phyloP scores from a whole-genome alignment of 92 coral and sea anemone species.

The Phenganax stokvisi region DNA sequence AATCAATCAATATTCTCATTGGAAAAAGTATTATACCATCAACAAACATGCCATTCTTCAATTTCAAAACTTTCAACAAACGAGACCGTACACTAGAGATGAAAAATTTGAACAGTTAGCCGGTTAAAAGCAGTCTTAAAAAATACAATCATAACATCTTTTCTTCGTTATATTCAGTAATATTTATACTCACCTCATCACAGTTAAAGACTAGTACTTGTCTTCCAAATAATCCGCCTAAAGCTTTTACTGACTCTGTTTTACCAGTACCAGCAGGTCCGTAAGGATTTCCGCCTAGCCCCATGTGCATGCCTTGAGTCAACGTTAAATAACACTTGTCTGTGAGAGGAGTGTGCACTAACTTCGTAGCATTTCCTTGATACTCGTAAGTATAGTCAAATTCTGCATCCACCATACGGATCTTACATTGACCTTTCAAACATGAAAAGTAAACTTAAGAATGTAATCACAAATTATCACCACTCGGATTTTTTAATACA shows the following conservation, averaged over 20 bases:
- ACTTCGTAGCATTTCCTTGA: constrained; percentile 91
- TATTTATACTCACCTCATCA: constrained; percentile 69
- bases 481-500: too few species aligned
- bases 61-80: too few species aligned
- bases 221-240: constrained; percentile 95
- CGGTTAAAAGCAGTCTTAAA: too few species aligned
- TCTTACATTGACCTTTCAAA: constrained; percentile 60
- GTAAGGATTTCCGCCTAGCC: constrained; percentile 97
- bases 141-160: neutral
- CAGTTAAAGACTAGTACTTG: constrained; percentile 96
- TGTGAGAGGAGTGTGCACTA: constrained; percentile 99
- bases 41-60: too few species aligned
- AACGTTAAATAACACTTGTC: constrained; percentile 98
- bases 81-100: too few species aligned
- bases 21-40: too few species aligned
- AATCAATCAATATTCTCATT: neutral
- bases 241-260: constrained; percentile 97
- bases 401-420: constrained; percentile 97
- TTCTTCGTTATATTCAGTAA: neutral
- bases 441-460: neutral
- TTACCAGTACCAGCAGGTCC: constrained; percentile 99
- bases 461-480: too few species aligned
- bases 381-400: constrained; percentile 93
- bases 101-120: too few species aligned
- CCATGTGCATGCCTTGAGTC: constrained; percentile 99